Percentiles rank a stretch among this genome's conserved stretches.
Conservation (phyloP, 2,113 vertebrate species). For the Bufo bufo region DNA sequence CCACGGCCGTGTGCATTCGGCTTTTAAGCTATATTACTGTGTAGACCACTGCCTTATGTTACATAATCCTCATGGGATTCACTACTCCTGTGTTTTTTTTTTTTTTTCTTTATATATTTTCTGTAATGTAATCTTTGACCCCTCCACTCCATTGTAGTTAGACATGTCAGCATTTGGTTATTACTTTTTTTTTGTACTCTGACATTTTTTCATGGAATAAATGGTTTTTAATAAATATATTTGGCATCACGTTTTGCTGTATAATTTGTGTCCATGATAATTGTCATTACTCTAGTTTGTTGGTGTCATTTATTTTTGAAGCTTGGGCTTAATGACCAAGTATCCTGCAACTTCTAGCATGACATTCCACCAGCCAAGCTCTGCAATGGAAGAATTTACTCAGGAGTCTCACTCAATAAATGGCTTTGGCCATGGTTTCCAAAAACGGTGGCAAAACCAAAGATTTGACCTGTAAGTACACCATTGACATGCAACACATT, state of each 20-base stretch:
- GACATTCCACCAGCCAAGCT: too few species aligned
- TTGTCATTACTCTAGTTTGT: too few species aligned
- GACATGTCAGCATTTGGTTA: background rate
- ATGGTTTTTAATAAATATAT: constrained; percentile 2
- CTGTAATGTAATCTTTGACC: constrained; percentile 3
- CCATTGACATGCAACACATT: too few species aligned
- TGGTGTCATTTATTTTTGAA: too few species aligned
- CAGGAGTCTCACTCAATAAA: too few species aligned
- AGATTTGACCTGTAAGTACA: too few species aligned
- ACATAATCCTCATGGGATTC: background rate
- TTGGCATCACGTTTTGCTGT: background rate
- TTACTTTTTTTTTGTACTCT: background rate
- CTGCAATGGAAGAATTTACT: too few species aligned
- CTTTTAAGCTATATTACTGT: background rate
- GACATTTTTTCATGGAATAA: constrained; percentile 32
- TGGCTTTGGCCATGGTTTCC: too few species aligned
- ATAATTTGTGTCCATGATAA: background rate
- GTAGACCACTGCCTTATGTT: constrained; percentile 18
- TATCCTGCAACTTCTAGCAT: too few species aligned
- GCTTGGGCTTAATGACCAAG: too few species aligned
- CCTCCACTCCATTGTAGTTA: background rate
- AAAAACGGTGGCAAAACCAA: too few species aligned
- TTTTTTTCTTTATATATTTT: background rate
- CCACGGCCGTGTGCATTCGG: too few species aligned
- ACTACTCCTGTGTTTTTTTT: constrained; percentile 10